These are phyloP conservation scores for Autographa gamma DNA, from an alignment of 2,888 invertebrate species.

Conservation along the genomic window DNA sequence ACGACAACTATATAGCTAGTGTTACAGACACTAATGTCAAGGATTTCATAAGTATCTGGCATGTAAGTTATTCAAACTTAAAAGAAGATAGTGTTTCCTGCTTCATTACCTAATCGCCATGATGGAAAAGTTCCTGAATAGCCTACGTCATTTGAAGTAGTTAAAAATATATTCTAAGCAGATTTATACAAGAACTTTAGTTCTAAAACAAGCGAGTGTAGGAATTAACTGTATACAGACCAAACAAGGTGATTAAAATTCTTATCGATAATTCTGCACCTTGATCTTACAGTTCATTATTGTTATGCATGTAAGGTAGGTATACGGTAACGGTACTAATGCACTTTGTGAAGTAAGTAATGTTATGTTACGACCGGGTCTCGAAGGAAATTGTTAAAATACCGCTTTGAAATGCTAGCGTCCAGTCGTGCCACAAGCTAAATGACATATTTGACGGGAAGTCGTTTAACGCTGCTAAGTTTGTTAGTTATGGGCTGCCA, in stretches of 20 bases:
- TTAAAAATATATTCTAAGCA: too few relatives aligned
- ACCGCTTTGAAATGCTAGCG: conserved; percentile 36
- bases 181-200: background rate
- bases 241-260: background rate
- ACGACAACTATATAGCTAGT: too few relatives aligned
- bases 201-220: background rate
- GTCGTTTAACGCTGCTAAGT: conserved; percentile 15
- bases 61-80: too few relatives aligned
- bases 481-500: background rate
- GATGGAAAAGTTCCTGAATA: too few relatives aligned
- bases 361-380: conserved; percentile 19
- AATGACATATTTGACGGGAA: conserved; percentile 37
- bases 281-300: conserved; percentile 12
- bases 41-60: too few relatives aligned
- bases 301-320: background rate
- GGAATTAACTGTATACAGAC: background rate
- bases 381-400: conserved; percentile 39
- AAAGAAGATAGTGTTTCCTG: too few relatives aligned
- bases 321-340: conserved; percentile 28
- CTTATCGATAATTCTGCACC: background rate
- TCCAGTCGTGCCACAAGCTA: conserved; percentile 19
- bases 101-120: too few relatives aligned
- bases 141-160: too few relatives aligned
- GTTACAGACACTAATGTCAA: too few relatives aligned
- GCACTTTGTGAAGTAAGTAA: conserved; percentile 24